These are phyloP conservation scores for Potorous gilbertii DNA, from an alignment of 2,797 vertebrate genomes.

Conservation along the genomic window DNA sequence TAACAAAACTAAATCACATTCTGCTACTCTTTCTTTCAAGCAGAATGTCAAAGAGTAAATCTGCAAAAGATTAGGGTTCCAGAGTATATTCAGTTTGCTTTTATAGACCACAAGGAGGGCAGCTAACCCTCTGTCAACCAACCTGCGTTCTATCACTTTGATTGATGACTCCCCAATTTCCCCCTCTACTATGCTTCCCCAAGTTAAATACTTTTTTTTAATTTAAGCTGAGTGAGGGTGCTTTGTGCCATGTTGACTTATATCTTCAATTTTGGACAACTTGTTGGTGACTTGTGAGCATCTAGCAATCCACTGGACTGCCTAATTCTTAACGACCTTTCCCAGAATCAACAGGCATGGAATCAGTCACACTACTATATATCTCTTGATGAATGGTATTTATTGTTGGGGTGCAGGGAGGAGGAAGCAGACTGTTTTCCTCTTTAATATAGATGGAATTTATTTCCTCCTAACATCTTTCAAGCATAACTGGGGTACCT, in stretches of 20 bases:
- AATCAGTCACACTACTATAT: neutral
- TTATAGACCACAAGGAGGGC: neutral
- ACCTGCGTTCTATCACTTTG: neutral
- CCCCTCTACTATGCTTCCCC: neutral
- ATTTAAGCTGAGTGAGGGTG: neutral
- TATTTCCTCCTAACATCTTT: neutral
- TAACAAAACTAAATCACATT: neutral
- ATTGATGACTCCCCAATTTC: neutral
- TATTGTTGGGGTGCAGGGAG: neutral
- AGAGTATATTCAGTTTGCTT: neutral
- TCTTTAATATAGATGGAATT: neutral
- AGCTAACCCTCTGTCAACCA: neutral
- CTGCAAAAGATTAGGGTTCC: neutral
- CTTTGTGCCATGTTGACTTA: neutral
- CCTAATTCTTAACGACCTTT: neutral
- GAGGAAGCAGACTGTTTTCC: neutral
- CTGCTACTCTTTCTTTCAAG: neutral
- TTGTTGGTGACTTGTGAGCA: neutral
- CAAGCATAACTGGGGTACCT: neutral
- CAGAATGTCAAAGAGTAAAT: neutral
- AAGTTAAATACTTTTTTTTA: neutral
- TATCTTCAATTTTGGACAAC: neutral
- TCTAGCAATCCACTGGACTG: neutral
- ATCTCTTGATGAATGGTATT: neutral
- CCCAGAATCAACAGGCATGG: neutral